These are phyloP conservation scores for Phataginus tricuspis DNA, from an alignment of 2,797 vertebrate genomes.

Conservation along the genomic window DNA sequence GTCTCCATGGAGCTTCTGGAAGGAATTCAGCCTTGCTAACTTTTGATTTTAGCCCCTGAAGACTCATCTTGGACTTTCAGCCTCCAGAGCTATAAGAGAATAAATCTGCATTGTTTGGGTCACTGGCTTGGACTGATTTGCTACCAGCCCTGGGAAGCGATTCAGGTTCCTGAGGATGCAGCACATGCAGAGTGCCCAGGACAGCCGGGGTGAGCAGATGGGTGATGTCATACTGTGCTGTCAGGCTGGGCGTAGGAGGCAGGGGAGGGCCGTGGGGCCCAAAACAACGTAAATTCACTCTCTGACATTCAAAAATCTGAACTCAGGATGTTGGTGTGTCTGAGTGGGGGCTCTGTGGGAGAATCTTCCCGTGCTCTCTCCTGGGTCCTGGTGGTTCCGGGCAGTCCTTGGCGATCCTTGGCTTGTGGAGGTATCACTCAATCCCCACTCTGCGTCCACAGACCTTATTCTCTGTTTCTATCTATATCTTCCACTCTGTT, in stretches of 20 bases:
- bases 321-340: not conserved
- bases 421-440: fast-evolving
- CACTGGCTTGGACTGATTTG: not conserved
- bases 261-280: not conserved
- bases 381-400: fast-evolving
- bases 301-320: not conserved
- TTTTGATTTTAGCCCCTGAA: not conserved
- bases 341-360: not conserved
- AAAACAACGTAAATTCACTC: not conserved
- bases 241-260: not conserved
- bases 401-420: not conserved
- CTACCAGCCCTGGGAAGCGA: not conserved
- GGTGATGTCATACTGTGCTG: fast-evolving
- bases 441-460: not conserved
- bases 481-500: not conserved
- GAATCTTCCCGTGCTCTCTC: too few species aligned
- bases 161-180: not conserved
- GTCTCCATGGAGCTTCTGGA: not conserved
- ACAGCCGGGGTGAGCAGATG: too few species aligned
- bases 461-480: not conserved
- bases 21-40: not conserved
- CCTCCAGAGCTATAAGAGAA: not conserved
- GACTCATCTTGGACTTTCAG: not conserved
- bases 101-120: not conserved
- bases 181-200: fast-evolving